These are phyloP conservation scores for Macrosoma leucophasiata DNA, from an alignment of 2,888 invertebrate species.

Conservation along the genomic window DNA sequence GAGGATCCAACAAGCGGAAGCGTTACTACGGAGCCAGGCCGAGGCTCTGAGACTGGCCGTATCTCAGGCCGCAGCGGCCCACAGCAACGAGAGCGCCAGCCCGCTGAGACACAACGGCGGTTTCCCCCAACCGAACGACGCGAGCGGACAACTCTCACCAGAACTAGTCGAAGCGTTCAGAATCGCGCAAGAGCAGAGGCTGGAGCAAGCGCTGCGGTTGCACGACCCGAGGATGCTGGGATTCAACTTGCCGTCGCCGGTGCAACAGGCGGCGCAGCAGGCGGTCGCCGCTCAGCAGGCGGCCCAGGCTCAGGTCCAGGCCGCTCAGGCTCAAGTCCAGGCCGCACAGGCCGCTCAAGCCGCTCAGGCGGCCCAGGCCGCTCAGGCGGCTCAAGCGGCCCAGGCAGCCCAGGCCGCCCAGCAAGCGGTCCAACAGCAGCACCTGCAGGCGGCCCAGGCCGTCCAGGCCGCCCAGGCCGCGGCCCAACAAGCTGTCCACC, in stretches of 20 bases:
- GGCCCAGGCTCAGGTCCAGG: constrained; percentile 39
- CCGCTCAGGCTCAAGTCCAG: constrained; percentile 29
- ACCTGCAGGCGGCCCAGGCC: constrained; percentile 37
- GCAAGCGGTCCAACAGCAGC: constrained; percentile 40
- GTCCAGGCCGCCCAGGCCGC: constrained; percentile 59
- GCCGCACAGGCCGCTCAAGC: constrained; percentile 42
- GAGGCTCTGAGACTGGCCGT: constrained; percentile 90
- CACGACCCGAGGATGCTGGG: constrained; percentile 89
- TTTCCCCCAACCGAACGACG: constrained; percentile 54
- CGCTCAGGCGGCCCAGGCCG: constrained; percentile 34
- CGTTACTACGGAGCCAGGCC: constrained; percentile 87
- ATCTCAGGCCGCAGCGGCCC: constrained; percentile 79
- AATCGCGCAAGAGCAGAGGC: constrained; percentile 84
- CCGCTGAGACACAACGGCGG: constrained; percentile 67
- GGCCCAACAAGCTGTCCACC: constrained; percentile 71
- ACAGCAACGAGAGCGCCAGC: constrained; percentile 56
- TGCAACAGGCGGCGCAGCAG: constrained; percentile 60
- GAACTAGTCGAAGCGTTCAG: constrained; percentile 83
- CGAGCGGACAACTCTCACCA: constrained; percentile 78
- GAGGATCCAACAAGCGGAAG: constrained; percentile 87
- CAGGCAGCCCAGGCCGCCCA: constrained; percentile 44
- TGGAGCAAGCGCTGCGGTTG: constrained; percentile 88
- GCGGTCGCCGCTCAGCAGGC: constrained; percentile 44
- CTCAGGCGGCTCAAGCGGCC: constrained; percentile 46
- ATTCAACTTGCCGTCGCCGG: constrained; percentile 78